Evolutionary conservation across 2,113 vertebrate genomes (phyloP).

Genomic region (Nesoenas mayeri): DNA sequence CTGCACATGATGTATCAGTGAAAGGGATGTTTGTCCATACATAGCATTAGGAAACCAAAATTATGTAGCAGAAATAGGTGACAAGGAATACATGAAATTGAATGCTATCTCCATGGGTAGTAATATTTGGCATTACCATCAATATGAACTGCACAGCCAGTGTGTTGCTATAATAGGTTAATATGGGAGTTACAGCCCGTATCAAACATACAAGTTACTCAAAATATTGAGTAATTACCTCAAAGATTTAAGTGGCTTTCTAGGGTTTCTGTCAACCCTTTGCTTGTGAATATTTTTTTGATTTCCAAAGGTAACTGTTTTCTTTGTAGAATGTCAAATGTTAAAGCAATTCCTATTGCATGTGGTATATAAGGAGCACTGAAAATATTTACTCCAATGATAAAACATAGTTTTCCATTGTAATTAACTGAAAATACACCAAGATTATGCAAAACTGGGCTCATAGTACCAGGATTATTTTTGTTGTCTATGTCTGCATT

Average conservation of each 20-base stretch:
- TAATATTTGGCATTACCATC: background rate
- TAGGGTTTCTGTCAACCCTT: background rate
- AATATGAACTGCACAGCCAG: background rate
- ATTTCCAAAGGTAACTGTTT: background rate
- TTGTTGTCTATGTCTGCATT: background rate
- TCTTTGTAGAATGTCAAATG: background rate
- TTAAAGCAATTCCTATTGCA: background rate
- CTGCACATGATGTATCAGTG: too few relatives aligned
- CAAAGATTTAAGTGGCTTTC: background rate
- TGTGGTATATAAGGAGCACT: background rate
- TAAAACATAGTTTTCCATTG: background rate
- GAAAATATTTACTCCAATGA: background rate
- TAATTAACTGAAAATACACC: background rate
- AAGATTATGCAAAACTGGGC: background rate
- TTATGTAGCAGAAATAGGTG: background rate
- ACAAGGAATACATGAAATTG: background rate
- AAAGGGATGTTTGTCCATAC: background rate
- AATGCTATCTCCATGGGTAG: background rate
- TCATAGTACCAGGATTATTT: background rate
- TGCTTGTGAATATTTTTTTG: background rate
- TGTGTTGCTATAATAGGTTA: background rate
- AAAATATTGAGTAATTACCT: background rate
- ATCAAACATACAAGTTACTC: background rate
- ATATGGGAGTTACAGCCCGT: background rate
- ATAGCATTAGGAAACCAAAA: background rate